These are phyloP conservation scores for Micrasema longulum DNA, from an alignment of 1,140 invertebrate genomes.

Conservation along the genomic window DNA sequence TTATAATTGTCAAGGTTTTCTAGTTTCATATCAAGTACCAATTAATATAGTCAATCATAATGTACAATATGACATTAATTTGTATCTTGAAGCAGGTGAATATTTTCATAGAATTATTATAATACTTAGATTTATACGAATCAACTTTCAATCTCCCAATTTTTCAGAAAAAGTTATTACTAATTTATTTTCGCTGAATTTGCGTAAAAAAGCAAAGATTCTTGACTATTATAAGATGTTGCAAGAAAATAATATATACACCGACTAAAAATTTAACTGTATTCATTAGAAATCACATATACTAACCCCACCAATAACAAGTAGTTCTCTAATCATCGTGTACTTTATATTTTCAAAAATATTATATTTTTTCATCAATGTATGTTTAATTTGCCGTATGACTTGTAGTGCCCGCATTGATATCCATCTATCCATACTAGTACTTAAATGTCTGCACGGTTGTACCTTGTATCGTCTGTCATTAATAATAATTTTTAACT, in stretches of 20 bases:
- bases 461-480: constrained; percentile 28
- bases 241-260: constrained; percentile 16
- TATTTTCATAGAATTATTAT: too few species aligned
- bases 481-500: constrained; percentile 3
- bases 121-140: too few species aligned
- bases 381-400: constrained; percentile 20
- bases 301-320: constrained; percentile 3
- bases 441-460: constrained; percentile 21
- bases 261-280: constrained; percentile 8
- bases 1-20: too few species aligned
- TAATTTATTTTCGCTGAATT: too few species aligned
- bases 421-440: constrained; percentile 13
- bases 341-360: constrained; percentile 4
- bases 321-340: neutral
- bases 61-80: too few species aligned
- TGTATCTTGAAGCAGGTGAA: too few species aligned
- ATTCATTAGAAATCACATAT: constrained; percentile 26
- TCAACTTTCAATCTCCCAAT: too few species aligned
- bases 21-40: too few species aligned
- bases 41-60: too few species aligned
- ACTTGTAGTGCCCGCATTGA: neutral
- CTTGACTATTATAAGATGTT: too few species aligned
- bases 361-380: constrained; percentile 22
- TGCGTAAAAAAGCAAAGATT: too few species aligned
- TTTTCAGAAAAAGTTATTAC: too few species aligned